Conservation (phyloP, 1,140 invertebrate species). For the Glossosoma conforme region DNA sequence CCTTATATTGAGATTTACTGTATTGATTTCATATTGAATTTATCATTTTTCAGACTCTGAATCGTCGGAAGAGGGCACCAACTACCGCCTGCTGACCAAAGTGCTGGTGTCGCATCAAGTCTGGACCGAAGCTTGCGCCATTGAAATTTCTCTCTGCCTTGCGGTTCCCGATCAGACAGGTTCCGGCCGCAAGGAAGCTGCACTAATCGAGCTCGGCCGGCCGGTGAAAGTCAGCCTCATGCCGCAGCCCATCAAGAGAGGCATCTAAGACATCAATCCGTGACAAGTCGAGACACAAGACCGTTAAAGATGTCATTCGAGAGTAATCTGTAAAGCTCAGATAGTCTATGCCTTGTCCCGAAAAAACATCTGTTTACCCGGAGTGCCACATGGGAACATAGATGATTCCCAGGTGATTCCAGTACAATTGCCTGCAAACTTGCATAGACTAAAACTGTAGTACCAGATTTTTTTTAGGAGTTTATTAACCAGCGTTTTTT, state of each 20-base stretch:
- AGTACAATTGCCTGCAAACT: no score
- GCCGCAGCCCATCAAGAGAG: slow-evolving; percentile 82
- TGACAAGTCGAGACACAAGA: no score
- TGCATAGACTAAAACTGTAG: no score
- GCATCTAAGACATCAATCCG: slow-evolving; percentile 66
- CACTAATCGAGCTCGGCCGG: slow-evolving; percentile 79
- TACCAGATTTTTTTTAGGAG: no score
- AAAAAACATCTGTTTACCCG: no score
- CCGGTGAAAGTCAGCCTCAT: slow-evolving; percentile 85
- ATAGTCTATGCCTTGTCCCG: no score
- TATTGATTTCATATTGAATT: slow-evolving; percentile 27
- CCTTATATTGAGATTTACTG: slow-evolving; percentile 12
- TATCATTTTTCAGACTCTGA: slow-evolving; percentile 19
- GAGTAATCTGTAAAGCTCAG: no score
- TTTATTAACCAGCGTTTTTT: no score
- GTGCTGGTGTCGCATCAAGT: slow-evolving; percentile 86
- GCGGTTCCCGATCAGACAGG: slow-evolving; percentile 63
- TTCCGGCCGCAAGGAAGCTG: slow-evolving; percentile 52
- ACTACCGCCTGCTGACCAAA: slow-evolving; percentile 76
- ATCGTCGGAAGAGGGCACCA: slow-evolving; percentile 47
- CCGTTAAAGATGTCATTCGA: no score
- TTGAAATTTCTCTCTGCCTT: slow-evolving; percentile 80
- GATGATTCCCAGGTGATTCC: no score
- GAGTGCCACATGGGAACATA: no score
- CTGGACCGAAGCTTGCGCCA: slow-evolving; percentile 83